Conservation (phyloP, 2,888 invertebrate species). For the Trissolcus brochymenae region DNA sequence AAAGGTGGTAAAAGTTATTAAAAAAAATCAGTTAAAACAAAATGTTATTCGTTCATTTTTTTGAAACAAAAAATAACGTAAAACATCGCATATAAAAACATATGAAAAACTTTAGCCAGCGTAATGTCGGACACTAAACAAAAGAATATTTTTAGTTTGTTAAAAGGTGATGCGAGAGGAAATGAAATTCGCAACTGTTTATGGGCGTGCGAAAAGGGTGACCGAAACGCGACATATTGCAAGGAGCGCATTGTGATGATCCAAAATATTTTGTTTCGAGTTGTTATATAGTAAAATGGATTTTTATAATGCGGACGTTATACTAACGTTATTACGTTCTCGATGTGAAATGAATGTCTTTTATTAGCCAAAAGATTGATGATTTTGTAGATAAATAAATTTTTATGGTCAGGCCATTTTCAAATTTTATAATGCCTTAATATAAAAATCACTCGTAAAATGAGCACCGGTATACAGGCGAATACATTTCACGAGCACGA, state of each 20-base stretch:
- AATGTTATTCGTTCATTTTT: no score
- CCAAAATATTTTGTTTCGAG: conserved; percentile 54
- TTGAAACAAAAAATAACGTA: no score
- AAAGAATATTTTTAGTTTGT: conserved; percentile 54
- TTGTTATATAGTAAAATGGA: conserved; percentile 49
- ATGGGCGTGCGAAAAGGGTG: conserved; percentile 69
- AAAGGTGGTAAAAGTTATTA: no score
- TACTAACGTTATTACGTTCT: conserved; percentile 49
- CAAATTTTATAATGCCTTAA: conserved; percentile 53
- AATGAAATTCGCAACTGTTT: conserved; percentile 56
- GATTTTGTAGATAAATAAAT: conserved; percentile 52
- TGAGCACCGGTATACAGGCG: conserved; percentile 36
- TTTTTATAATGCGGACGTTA: conserved; percentile 53
- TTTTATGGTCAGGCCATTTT: conserved; percentile 48
- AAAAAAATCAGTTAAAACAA: no score
- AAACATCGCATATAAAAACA: no score
- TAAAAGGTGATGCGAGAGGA: conserved; percentile 52
- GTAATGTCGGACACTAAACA: conserved; percentile 16
- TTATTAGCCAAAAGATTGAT: conserved; percentile 56
- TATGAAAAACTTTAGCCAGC: conserved; percentile 13
- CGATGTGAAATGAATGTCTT: conserved; percentile 50
- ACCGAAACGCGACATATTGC: conserved; percentile 74
- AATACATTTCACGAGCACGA: conserved; percentile 47
- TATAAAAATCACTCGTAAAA: conserved; percentile 56
- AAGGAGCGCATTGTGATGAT: conserved; percentile 63